Percentiles rank a stretch among this genome's conserved stretches.
These are phyloP conservation scores for Actinia tenebrosa DNA, from an alignment of 64 coral and sea anemone species.

Conservation along the genomic window DNA sequence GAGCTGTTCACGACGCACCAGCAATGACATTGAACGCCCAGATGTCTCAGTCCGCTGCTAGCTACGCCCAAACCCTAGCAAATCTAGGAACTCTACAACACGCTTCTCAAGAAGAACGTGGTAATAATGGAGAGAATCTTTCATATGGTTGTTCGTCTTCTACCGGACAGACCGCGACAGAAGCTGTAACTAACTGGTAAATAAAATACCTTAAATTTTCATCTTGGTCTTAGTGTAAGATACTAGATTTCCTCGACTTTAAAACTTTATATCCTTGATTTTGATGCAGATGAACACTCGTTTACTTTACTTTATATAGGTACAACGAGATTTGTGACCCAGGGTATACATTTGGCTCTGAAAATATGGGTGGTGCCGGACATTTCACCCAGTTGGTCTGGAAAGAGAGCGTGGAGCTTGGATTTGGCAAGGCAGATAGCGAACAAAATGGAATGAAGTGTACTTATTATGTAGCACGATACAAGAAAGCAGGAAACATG, in stretches of 20 bases:
- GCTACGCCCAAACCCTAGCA: constrained; percentile 52
- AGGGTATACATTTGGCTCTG: constrained; percentile 37
- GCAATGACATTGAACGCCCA: constrained; percentile 61
- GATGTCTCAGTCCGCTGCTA: constrained; percentile 26
- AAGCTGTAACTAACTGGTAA: constrained; percentile 39
- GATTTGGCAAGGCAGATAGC: constrained; percentile 48
- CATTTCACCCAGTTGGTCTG: constrained; percentile 87
- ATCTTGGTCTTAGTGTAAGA: too few relatives aligned
- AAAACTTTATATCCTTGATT: too few relatives aligned
- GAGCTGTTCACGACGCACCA: constrained; percentile 41
- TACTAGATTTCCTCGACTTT: too few relatives aligned
- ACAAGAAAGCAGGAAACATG: constrained; percentile 71
- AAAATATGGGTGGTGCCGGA: constrained; percentile 29
- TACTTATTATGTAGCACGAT: constrained; percentile 66
- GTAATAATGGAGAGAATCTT: constrained; percentile 54
- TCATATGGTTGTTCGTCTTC: constrained; percentile 52
- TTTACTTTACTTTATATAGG: constrained; percentile 15
- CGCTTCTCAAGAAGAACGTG: constrained; percentile 4
- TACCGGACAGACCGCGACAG: background rate
- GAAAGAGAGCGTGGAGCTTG: constrained; percentile 66
- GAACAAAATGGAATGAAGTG: constrained; percentile 36
- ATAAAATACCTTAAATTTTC: background rate
- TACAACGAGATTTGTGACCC: constrained; percentile 74
- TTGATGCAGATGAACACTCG: too few relatives aligned
- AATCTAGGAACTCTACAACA: constrained; percentile 24